phyloP scores from a whole-genome alignment of 2,888 invertebrate species.

The Halictus quadricinctus region DNA sequence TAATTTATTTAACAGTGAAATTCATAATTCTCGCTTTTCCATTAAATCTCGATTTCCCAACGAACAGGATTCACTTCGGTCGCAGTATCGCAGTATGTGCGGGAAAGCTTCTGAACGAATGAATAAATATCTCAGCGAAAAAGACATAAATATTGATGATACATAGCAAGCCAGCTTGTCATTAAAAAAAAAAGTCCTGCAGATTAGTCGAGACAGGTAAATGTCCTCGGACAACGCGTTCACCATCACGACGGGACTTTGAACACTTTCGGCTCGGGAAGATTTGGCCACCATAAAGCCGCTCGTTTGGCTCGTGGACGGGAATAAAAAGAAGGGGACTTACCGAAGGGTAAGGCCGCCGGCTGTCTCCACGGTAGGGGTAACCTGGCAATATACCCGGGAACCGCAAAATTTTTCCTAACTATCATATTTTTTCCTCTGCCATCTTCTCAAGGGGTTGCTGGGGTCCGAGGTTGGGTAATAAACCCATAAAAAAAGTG shows the following conservation, averaged over 20 bases:
- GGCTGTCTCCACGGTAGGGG: slow-evolving; percentile 49
- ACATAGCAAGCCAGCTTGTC: too few relatives aligned
- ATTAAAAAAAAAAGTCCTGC: neutral
- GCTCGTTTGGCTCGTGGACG: slow-evolving; percentile 74
- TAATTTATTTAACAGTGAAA: neutral
- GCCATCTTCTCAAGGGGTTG: slow-evolving; percentile 69
- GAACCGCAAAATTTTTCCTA: slow-evolving; percentile 76
- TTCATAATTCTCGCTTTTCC: neutral
- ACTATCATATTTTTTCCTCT: slow-evolving; percentile 71
- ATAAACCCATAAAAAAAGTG: slow-evolving; percentile 77
- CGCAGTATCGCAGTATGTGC: neutral
- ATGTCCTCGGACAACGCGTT: slow-evolving; percentile 14
- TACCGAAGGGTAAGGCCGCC: slow-evolving; percentile 25
- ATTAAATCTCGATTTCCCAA: neutral
- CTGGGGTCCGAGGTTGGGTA: slow-evolving; percentile 49
- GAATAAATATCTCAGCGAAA: neutral
- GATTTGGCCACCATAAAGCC: slow-evolving; percentile 75
- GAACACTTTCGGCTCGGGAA: slow-evolving; percentile 40
- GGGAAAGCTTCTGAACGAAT: neutral
- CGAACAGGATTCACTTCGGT: neutral
- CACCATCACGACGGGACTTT: slow-evolving; percentile 27
- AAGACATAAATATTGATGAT: neutral
- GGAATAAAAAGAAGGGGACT: slow-evolving; percentile 58
- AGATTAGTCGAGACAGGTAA: slow-evolving; percentile 42
- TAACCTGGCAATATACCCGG: slow-evolving; percentile 59